Conservation (phyloP, 64 coral and sea anemone genomes). For the Orbicella faveolata region DNA sequence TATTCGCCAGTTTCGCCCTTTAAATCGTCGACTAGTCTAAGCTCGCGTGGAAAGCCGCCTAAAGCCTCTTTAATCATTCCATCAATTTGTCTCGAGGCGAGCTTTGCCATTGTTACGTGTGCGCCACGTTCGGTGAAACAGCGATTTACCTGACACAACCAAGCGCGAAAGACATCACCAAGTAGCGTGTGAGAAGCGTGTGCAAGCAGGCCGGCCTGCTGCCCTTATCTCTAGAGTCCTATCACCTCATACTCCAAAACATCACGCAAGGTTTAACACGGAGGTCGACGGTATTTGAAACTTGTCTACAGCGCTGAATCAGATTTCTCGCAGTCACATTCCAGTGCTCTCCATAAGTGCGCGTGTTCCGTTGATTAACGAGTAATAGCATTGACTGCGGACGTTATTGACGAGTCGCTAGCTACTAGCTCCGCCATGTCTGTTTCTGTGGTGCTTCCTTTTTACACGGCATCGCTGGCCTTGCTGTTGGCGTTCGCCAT, state of each 20-base stretch:
- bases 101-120: constrained; percentile 22
- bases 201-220: neutral
- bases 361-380: neutral
- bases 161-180: neutral
- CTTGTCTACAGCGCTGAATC: neutral
- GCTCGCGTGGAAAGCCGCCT: constrained; percentile 19
- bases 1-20: neutral
- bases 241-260: neutral
- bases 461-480: constrained; percentile 41
- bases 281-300: constrained; percentile 12
- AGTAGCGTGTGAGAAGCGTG: neutral
- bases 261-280: constrained; percentile 24
- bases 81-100: constrained; percentile 28
- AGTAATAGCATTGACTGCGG: neutral
- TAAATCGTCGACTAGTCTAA: constrained; percentile 47
- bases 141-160: neutral
- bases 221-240: neutral
- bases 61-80: constrained; percentile 20
- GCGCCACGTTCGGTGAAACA: neutral
- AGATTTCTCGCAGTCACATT: constrained; percentile 18
- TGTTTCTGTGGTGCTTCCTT: constrained; percentile 31
- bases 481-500: constrained; percentile 48
- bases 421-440: neutral
- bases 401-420: neutral
- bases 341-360: neutral